A percentile compares a stretch with the other conserved stretches of the same genome.
Evolutionary conservation across 2,888 invertebrate genomes (phyloP).

Genomic region (Conistra vaccinii): DNA sequence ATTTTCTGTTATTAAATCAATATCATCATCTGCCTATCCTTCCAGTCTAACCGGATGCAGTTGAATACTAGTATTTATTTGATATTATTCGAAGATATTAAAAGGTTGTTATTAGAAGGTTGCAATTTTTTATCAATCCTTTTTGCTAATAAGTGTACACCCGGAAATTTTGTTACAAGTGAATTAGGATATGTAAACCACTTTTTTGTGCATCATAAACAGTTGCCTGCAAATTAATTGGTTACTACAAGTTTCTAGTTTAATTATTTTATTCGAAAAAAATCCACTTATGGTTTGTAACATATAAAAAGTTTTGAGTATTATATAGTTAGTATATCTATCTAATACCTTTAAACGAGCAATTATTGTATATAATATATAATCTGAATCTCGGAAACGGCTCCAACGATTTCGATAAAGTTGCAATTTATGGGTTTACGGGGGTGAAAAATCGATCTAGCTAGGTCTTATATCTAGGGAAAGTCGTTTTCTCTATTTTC

Average conservation of each 20-base stretch:
- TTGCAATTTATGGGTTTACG: too few species aligned
- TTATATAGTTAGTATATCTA: too few species aligned
- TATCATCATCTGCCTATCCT: not conserved
- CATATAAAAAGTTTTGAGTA: conserved; percentile 12
- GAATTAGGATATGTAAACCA: conserved; percentile 22
- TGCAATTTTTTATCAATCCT: conserved; percentile 25
- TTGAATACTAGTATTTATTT: not conserved
- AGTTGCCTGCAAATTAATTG: not conserved
- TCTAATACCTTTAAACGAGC: too few species aligned
- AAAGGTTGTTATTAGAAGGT: conserved; percentile 41
- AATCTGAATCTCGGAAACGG: too few species aligned
- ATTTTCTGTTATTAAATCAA: not conserved
- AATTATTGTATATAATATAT: too few species aligned
- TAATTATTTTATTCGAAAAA: conserved; percentile 7
- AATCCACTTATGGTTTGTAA: not conserved
- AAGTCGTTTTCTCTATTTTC: too few species aligned
- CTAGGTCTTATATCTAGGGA: too few species aligned
- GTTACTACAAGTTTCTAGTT: conserved; percentile 7
- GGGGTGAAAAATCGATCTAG: too few species aligned
- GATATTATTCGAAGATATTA: conserved; percentile 11
- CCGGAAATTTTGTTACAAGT: conserved; percentile 35
- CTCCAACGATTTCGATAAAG: too few species aligned
- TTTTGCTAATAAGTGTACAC: conserved; percentile 30
- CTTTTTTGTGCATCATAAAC: conserved; percentile 33
- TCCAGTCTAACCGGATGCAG: not conserved